Conservation (phyloP, 2,888 invertebrate species). For the Marasmarcha lunaedactyla region DNA sequence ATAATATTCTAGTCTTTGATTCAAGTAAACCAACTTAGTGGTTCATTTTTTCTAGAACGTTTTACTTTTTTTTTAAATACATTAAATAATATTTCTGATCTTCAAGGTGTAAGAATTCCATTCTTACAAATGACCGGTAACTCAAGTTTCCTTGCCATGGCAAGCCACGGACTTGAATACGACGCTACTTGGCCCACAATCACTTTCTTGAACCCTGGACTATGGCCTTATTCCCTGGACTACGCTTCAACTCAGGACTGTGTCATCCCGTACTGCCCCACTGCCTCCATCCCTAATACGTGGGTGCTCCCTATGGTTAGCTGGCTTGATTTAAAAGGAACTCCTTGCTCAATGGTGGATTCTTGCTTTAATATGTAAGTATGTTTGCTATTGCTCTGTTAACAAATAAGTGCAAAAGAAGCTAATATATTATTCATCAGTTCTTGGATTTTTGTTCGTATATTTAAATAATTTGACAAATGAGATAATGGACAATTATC, state of each 20-base stretch:
- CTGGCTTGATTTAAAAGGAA: slow-evolving; percentile 49
- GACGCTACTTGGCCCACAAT: slow-evolving; percentile 74
- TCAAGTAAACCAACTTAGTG: too few species aligned
- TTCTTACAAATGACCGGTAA: slow-evolving; percentile 71
- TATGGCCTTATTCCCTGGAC: slow-evolving; percentile 79
- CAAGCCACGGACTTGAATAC: slow-evolving; percentile 58
- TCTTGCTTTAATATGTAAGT: slow-evolving; percentile 61
- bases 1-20: too few species aligned
- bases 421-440: background rate
- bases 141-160: slow-evolving; percentile 66
- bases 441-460: slow-evolving; percentile 3
- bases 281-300: slow-evolving; percentile 64
- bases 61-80: too few species aligned
- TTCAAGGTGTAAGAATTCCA: slow-evolving; percentile 60
- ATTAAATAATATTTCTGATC: too few species aligned
- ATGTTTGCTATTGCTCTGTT: too few species aligned
- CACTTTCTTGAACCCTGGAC: slow-evolving; percentile 36
- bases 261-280: slow-evolving; percentile 66
- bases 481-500: too few species aligned
- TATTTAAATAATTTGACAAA: too few species aligned
- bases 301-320: slow-evolving; percentile 77
- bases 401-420: background rate
- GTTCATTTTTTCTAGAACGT: too few species aligned
- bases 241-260: slow-evolving; percentile 70
- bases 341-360: slow-evolving; percentile 70